A percentile compares a stretch with the other conserved stretches of the same genome.
These are phyloP conservation scores for Chascanopsetta lugubris DNA, from an alignment of 2,113 vertebrate species.

Conservation along the genomic window DNA sequence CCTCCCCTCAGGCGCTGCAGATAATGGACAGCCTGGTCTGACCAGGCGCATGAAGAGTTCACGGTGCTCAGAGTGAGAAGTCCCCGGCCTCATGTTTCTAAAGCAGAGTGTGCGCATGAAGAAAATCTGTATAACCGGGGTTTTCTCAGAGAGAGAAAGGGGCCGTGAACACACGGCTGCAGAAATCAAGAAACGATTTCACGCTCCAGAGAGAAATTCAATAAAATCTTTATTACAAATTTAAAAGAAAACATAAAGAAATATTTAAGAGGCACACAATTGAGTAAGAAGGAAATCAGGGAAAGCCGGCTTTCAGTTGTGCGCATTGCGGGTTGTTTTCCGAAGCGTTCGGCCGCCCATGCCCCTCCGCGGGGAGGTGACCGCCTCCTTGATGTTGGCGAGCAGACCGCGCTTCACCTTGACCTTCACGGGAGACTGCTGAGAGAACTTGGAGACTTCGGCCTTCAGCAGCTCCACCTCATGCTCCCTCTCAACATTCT, in stretches of 20 bases:
- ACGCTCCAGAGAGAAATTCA: too few relatives aligned
- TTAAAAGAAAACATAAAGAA: neutral
- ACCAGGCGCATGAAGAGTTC: slow-evolving; percentile 28
- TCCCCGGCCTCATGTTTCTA: slow-evolving; percentile 28
- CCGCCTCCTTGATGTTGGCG: slow-evolving; percentile 84
- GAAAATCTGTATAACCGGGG: slow-evolving; percentile 2
- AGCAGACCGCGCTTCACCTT: slow-evolving; percentile 82
- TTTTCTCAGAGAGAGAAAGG: slow-evolving; percentile 3
- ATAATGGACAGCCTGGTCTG: slow-evolving; percentile 52
- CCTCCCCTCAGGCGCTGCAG: slow-evolving; percentile 25
- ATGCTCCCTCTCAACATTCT: slow-evolving; percentile 76
- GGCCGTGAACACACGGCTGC: neutral
- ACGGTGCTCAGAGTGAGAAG: neutral
- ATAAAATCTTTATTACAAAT: slow-evolving; percentile 22
- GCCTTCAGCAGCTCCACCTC: slow-evolving; percentile 76
- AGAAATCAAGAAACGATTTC: neutral
- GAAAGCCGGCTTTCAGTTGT: slow-evolving; percentile 24
- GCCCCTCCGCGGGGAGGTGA: slow-evolving; percentile 71
- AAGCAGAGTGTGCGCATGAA: neutral
- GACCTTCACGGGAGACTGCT: slow-evolving; percentile 65
- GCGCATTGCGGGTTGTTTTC: slow-evolving; percentile 46
- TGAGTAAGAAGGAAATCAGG: neutral
- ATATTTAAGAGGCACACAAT: neutral
- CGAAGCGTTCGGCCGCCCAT: slow-evolving; percentile 64
- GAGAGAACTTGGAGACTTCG: slow-evolving; percentile 65